Conservation (phyloP, 2,113 vertebrate genomes). For the Passer montanus region DNA sequence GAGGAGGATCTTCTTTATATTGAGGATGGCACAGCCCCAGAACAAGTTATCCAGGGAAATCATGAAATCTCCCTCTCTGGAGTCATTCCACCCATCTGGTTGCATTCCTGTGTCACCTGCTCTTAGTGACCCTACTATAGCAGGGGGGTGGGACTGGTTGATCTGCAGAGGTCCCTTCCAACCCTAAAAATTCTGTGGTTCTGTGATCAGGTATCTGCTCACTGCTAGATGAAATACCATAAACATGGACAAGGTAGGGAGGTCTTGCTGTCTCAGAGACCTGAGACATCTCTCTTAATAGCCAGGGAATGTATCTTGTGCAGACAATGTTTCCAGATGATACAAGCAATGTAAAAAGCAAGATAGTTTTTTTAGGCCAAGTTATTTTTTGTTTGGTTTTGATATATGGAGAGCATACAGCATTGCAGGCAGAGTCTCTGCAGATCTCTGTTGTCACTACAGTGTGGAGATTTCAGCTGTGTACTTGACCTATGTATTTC, state of each 20-base stretch:
- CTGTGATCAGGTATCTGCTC: background rate
- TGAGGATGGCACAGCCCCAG: background rate
- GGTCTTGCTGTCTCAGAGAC: background rate
- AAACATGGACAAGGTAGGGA: background rate
- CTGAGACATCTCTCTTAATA: background rate
- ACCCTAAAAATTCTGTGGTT: background rate
- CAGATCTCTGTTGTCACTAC: background rate
- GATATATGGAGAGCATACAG: background rate
- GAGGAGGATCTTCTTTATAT: background rate
- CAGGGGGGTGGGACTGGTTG: background rate
- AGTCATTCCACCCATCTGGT: background rate
- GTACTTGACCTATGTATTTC: background rate
- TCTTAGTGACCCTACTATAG: background rate
- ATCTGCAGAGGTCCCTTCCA: background rate
- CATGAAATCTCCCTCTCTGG: background rate
- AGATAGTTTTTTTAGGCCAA: background rate
- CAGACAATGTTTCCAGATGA: background rate
- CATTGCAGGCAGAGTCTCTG: background rate
- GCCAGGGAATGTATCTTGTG: background rate
- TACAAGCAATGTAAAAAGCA: background rate
- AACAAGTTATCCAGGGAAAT: background rate
- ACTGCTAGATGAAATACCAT: background rate
- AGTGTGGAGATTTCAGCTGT: background rate
- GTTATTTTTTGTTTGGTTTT: background rate
- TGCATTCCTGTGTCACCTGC: background rate